Percentiles rank a stretch among this genome's conserved stretches.
Evolutionary conservation across 2,797 vertebrate genomes (phyloP).

Genomic region (Siniperca undulata): DNA sequence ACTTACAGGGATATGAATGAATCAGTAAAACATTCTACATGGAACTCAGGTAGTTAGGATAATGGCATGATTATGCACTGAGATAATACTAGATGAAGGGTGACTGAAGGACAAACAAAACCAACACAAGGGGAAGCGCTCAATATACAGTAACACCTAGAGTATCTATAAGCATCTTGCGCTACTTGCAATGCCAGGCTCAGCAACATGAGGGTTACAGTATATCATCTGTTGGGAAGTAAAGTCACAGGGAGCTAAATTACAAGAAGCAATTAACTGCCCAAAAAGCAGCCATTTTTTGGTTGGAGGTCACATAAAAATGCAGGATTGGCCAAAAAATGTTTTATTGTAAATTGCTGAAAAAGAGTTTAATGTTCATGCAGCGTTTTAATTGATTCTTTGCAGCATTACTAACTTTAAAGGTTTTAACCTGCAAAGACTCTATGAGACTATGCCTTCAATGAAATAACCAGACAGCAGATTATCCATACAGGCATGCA

Average conservation of each 20-base stretch:
- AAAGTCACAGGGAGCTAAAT: conserved; percentile 13
- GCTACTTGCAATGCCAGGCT: conserved; percentile 50
- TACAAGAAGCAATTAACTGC: not conserved
- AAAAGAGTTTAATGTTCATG: conserved; percentile 31
- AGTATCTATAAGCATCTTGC: not conserved
- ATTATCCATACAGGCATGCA: conserved; percentile 67
- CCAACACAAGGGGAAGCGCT: conserved; percentile 13
- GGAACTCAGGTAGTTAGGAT: not conserved
- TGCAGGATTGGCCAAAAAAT: not conserved
- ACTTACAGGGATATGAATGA: conserved; percentile 3
- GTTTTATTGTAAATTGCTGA: conserved; percentile 11
- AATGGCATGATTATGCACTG: not conserved
- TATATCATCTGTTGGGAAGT: conserved; percentile 6
- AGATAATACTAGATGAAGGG: conserved; percentile 4
- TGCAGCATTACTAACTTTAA: not conserved
- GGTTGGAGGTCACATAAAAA: conserved; percentile 8
- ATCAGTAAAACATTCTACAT: conserved; percentile 12
- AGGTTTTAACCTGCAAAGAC: not conserved
- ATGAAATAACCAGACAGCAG: conserved; percentile 19
- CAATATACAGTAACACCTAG: not conserved
- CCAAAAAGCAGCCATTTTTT: conserved; percentile 1
- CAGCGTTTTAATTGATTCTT: not conserved
- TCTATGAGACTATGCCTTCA: not conserved
- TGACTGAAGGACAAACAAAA: conserved; percentile 20
- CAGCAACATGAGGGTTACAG: conserved; percentile 47